These are phyloP conservation scores for Pissodes strobi DNA, from an alignment of 1,140 invertebrate species.

Conservation along the genomic window DNA sequence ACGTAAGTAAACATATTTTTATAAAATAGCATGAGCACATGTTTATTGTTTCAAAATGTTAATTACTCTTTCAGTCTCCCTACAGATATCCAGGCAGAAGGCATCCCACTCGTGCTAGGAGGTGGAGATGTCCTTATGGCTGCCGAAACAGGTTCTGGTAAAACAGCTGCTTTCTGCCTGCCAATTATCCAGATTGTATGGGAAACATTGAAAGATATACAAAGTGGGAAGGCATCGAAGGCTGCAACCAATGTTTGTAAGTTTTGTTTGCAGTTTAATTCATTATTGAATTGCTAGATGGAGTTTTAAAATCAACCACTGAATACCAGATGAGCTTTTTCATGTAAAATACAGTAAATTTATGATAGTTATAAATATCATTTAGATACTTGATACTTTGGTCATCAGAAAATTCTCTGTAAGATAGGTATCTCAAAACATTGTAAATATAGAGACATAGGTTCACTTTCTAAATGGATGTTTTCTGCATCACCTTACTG, in stretches of 20 bases:
- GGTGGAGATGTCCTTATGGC: constrained; percentile 99
- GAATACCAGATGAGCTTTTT: no score
- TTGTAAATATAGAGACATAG: no score
- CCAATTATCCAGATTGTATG: constrained; percentile 98
- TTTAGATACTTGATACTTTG: not conserved
- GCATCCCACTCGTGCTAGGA: constrained; percentile 95
- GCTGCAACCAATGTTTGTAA: constrained; percentile 49
- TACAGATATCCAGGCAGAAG: constrained; percentile 98
- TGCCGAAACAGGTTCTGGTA: constrained; percentile 98
- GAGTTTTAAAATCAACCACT: no score
- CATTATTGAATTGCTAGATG: no score
- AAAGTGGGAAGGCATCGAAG: constrained; percentile 71
- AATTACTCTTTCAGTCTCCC: constrained; percentile 74
- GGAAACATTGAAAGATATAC: constrained; percentile 92
- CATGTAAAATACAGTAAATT: no score
- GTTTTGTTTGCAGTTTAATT: constrained; percentile 21
- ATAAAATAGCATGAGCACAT: not conserved
- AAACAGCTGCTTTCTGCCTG: constrained; percentile 98
- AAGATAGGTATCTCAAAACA: no score
- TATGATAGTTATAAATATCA: no score
- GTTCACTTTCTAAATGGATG: no score
- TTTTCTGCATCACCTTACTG: no score
- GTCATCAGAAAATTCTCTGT: no score
- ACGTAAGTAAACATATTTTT: constrained; percentile 67
- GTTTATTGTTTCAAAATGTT: not conserved